Evolutionary conservation across 2,797 vertebrate genomes (phyloP).

Genomic region (Triplophysa yarkandensis): DNA sequence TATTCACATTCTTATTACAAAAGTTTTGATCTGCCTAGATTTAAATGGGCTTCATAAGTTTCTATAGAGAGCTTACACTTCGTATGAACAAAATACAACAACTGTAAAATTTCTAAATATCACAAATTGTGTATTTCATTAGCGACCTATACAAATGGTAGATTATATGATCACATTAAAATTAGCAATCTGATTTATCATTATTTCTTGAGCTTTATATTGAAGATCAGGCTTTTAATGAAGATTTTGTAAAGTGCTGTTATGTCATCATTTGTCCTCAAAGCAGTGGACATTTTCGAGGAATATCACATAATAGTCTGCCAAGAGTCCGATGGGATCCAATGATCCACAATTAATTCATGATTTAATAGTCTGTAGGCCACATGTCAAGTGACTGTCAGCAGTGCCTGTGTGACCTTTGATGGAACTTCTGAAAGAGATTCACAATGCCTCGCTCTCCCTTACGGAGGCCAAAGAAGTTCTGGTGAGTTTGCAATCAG

Average conservation of each 20-base stretch:
- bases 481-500: conserved; percentile 69
- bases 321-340: conserved; percentile 8
- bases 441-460: conserved; percentile 72
- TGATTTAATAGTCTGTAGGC: conserved; percentile 16
- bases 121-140: neutral
- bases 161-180: neutral
- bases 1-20: neutral
- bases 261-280: no score
- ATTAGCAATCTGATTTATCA: neutral
- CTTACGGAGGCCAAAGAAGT: conserved; percentile 70
- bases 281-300: conserved; percentile 2
- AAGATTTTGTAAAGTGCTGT: neutral
- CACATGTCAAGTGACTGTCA: neutral
- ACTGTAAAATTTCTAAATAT: neutral
- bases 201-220: neutral
- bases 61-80: neutral
- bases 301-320: conserved; percentile 10
- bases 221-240: neutral
- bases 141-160: neutral
- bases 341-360: conserved; percentile 18
- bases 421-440: conserved; percentile 21
- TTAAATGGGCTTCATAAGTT: neutral
- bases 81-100: neutral
- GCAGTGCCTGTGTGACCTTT: neutral
- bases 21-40: neutral